These are phyloP conservation scores for Echinops telfairi DNA, from an alignment of 2,113 vertebrate genomes.

Conservation along the genomic window DNA sequence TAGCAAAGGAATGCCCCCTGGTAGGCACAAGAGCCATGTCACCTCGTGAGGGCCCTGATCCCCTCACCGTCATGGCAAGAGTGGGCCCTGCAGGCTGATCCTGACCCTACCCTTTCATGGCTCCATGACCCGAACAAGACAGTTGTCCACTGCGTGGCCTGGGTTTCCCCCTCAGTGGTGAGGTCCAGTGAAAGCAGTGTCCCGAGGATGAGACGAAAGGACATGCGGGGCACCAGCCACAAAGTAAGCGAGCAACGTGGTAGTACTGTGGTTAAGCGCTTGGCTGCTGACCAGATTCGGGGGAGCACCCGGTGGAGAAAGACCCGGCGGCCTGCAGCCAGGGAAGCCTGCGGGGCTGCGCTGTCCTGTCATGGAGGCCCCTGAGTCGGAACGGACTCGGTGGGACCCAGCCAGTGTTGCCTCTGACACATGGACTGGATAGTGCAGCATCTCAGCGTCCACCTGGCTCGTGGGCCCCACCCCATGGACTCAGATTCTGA, in stretches of 20 bases:
- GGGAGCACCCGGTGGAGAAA: neutral
- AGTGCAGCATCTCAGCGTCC: too few relatives aligned
- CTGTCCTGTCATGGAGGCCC: neutral
- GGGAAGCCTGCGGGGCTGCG: neutral
- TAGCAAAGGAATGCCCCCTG: neutral
- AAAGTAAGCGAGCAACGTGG: too few relatives aligned
- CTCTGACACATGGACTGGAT: rapidly evolving
- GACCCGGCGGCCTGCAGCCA: neutral
- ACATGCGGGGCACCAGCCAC: too few relatives aligned
- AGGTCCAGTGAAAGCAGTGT: neutral
- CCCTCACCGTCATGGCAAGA: neutral
- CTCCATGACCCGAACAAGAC: neutral
- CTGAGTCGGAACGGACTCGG: neutral
- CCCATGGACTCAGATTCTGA: neutral
- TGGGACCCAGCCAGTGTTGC: neutral
- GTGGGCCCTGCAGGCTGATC: neutral
- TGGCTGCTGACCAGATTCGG: neutral
- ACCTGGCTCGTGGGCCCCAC: neutral
- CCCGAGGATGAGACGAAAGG: too few relatives aligned
- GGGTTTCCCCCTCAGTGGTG: rapidly evolving
- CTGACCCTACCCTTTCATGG: neutral
- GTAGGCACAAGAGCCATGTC: neutral
- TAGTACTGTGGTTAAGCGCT: neutral
- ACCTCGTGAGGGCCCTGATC: neutral
- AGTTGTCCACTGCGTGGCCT: rapidly evolving